These are phyloP conservation scores for Pocillopora damicornis DNA, from an alignment of 64 coral and sea anemone genomes.

Conservation along the genomic window DNA sequence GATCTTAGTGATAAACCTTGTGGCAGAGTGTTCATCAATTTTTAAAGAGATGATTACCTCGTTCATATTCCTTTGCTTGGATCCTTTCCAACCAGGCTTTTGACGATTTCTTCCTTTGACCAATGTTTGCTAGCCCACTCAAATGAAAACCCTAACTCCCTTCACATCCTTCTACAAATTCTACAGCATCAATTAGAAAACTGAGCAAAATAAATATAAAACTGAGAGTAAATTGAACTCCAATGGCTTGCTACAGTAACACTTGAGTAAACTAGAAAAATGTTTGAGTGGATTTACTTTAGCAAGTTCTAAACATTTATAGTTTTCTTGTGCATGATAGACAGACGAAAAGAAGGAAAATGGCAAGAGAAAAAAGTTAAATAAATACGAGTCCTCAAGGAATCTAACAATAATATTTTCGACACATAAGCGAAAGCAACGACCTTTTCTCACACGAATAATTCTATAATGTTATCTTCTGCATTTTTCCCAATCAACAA, in stretches of 20 bases:
- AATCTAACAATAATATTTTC: slow-evolving; percentile 34
- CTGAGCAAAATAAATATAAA: slow-evolving; percentile 27
- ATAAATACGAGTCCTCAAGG: slow-evolving; percentile 16
- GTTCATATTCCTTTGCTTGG: slow-evolving; percentile 8
- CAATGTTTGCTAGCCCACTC: slow-evolving; percentile 8
- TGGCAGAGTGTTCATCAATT: slow-evolving; percentile 40
- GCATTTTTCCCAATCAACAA: slow-evolving; percentile 30
- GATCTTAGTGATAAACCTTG: slow-evolving; percentile 36
- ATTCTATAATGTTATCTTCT: slow-evolving; percentile 34
- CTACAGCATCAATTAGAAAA: slow-evolving; percentile 19
- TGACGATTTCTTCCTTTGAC: slow-evolving; percentile 6
- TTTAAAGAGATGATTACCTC: slow-evolving; percentile 35
- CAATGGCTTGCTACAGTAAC: slow-evolving; percentile 7
- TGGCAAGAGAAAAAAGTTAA: slow-evolving; percentile 12
- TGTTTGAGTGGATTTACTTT: slow-evolving; percentile 31
- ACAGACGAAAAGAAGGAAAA: not conserved
- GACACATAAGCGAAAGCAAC: slow-evolving; percentile 31
- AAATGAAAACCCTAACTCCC: slow-evolving; percentile 5
- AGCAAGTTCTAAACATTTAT: slow-evolving; percentile 25
- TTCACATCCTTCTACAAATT: not conserved
- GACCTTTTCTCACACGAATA: slow-evolving; percentile 7
- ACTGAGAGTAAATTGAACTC: slow-evolving; percentile 41
- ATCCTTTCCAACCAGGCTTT: slow-evolving; percentile 34
- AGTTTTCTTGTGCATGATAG: not conserved
- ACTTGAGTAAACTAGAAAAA: slow-evolving; percentile 15